Percentiles rank a stretch among this genome's conserved stretches.
Conservation (phyloP, 2,797 vertebrate genomes). For the Malurus leucopterus region DNA sequence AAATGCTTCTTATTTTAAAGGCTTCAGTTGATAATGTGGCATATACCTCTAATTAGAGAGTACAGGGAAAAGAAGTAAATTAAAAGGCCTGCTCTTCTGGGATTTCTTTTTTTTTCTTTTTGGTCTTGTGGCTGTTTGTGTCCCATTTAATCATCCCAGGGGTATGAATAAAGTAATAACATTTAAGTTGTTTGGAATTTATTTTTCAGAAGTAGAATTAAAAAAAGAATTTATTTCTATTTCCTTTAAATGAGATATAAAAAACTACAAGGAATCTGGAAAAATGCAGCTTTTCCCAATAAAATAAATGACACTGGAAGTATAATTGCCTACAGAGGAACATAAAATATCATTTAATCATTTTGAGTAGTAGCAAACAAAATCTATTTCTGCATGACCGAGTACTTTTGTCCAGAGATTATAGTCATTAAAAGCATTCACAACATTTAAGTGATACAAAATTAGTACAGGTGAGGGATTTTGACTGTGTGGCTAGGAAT, state of each 20-base stretch:
- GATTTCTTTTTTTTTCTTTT: not conserved
- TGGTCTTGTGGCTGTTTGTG: not conserved
- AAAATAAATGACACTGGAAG: not conserved
- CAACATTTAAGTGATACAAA: not conserved
- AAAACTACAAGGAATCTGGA: not conserved
- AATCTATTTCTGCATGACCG: not conserved
- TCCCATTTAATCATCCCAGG: not conserved
- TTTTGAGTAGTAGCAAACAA: not conserved
- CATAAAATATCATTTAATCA: not conserved
- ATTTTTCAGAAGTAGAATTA: not conserved
- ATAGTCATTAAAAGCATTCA: not conserved
- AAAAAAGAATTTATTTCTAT: not conserved
- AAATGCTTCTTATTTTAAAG: not conserved
- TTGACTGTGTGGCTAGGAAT: not conserved
- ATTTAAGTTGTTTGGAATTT: not conserved
- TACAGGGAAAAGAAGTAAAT: not conserved
- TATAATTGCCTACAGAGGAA: not conserved
- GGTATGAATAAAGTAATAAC: not conserved
- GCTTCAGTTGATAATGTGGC: not conserved
- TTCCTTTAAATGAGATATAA: not conserved
- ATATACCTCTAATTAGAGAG: not conserved
- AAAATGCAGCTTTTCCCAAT: not conserved
- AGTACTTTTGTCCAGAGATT: not conserved
- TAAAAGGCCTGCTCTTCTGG: not conserved
- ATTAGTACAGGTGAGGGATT: not conserved